Conservation (phyloP, 2,797 vertebrate species). For the Enteromius paludinosus region DNA sequence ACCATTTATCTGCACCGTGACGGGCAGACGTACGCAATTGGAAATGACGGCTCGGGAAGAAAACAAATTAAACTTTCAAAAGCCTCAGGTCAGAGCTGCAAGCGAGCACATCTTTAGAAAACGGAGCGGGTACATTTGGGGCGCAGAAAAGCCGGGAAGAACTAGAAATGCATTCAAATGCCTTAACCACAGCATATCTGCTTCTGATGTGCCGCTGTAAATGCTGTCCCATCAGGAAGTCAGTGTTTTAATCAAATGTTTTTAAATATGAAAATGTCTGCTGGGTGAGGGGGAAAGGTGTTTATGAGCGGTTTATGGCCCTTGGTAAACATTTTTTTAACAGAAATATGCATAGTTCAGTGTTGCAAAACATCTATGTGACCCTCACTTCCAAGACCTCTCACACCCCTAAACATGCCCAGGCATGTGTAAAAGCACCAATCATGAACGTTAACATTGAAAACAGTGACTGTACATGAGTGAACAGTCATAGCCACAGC, state of each 20-base stretch:
- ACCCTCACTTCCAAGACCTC: constrained; percentile 13
- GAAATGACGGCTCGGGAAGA: constrained; percentile 72
- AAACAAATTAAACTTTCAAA: constrained; percentile 81
- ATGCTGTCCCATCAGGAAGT: constrained; percentile 17
- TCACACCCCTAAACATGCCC: constrained; percentile 13
- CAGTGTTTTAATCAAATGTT: constrained; percentile 40
- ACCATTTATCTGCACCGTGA: constrained; percentile 66
- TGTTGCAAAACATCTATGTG: neutral
- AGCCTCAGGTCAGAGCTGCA: constrained; percentile 53
- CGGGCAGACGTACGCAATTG: constrained; percentile 68
- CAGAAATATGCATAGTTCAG: neutral
- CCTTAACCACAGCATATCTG: neutral
- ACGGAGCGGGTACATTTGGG: neutral
- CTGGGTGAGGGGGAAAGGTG: neutral
- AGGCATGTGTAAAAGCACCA: constrained; percentile 34
- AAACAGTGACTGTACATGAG: neutral
- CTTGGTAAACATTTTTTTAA: neutral
- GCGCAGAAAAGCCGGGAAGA: neutral
- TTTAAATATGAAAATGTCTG: constrained; percentile 30
- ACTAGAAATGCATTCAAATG: constrained; percentile 20
- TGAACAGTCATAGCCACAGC: neutral
- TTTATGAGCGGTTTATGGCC: neutral
- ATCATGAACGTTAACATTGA: constrained; percentile 40
- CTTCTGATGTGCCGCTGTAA: neutral
- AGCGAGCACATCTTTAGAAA: constrained; percentile 15